Percentiles rank a stretch among this genome's conserved stretches.
phyloP scores from a whole-genome alignment of 2,113 vertebrate genomes.

The Cryptotis parvus region DNA sequence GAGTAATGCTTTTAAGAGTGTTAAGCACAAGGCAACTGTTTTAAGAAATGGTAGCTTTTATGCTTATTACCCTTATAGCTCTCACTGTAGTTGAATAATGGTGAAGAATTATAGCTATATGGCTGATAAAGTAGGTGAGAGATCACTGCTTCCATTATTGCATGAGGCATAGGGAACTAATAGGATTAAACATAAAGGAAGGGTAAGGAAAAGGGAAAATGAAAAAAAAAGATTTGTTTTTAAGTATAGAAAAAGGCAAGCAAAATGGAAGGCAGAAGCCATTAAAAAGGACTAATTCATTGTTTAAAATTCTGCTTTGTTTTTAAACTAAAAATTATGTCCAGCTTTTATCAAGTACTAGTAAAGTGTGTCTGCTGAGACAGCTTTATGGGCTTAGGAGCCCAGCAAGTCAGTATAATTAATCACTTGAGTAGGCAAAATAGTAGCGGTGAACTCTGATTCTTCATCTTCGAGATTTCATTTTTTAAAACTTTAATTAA shows the following conservation, averaged over 20 bases:
- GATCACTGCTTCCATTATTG: not conserved
- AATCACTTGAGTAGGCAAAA: conserved; percentile 42
- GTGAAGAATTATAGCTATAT: not conserved
- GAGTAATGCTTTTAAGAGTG: not conserved
- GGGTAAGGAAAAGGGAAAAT: conserved; percentile 4
- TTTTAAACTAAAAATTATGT: conserved; percentile 40
- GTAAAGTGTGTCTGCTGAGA: conserved; percentile 34
- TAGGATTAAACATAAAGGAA: not conserved
- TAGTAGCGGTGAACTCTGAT: not conserved
- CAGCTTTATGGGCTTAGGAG: conserved; percentile 58
- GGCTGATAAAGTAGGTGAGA: not conserved
- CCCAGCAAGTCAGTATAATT: conserved; percentile 36
- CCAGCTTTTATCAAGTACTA: conserved; percentile 15
- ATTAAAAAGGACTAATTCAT: conserved; percentile 6
- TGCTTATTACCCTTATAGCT: not conserved
- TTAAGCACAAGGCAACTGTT: not conserved
- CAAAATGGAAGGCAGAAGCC: not conserved
- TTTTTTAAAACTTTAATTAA: conserved; percentile 62
- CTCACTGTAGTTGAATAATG: not conserved
- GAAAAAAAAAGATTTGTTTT: conserved; percentile 28
- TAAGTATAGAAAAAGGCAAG: conserved; percentile 4
- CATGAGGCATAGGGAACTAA: not conserved
- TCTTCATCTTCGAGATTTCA: conserved; percentile 53
- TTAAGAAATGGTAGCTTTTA: not conserved
- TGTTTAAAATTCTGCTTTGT: conserved; percentile 17